Base-by-base conservation (phyloP, 2,797 vertebrate genomes). In the Pseudochaenichthys georgianus region DNA sequence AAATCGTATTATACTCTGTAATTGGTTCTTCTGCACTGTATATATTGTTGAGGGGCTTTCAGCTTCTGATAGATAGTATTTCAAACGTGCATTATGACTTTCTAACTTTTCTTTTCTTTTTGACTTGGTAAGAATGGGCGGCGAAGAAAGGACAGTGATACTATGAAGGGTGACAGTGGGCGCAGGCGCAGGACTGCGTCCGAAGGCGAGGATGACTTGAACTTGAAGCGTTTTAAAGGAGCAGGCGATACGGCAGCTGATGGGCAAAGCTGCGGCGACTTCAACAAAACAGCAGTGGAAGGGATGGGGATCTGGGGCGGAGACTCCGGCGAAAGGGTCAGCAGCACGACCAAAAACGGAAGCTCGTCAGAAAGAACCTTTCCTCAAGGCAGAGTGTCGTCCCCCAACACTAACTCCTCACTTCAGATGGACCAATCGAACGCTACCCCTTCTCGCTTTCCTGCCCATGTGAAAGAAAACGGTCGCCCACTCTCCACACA, bases 381-480 rank as follows among this genome's bases (percentile, higher is more conserved):
- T 77, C 69, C 78, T 70, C 90, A 89, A 62, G 87, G 79, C 81
- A 82, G 82, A 66, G 90, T 82, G 45, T 82, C 78, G 0, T 86
- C 90, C 41, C 83, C 92, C 59, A 91, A 77, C 84, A 77, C 69
- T 70, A 82, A 74, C 21, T 87, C 88, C 46, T 80, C 88, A 23
- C 85, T 85, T 52, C 95, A 96, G 89, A 96, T 96, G 93, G 96
- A 98, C 82, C 97, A 96, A 77, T 95, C 96, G 76, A 96, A 90
- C 82, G 58, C 77, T 55, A 51, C 82, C 67, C 48, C 78, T 50
- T 76, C 89, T 73, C 86, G 83, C 41, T 91, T 73, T 72, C 70
- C 86, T 3, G 94, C 94, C 83, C 96, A 97, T 82, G 94, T 97
- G 89, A 99, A 99, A 94, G 98, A 99, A 93, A 99, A 99, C 48